Conservation (phyloP, 2,113 vertebrate genomes). For the Glareola pratincola region DNA sequence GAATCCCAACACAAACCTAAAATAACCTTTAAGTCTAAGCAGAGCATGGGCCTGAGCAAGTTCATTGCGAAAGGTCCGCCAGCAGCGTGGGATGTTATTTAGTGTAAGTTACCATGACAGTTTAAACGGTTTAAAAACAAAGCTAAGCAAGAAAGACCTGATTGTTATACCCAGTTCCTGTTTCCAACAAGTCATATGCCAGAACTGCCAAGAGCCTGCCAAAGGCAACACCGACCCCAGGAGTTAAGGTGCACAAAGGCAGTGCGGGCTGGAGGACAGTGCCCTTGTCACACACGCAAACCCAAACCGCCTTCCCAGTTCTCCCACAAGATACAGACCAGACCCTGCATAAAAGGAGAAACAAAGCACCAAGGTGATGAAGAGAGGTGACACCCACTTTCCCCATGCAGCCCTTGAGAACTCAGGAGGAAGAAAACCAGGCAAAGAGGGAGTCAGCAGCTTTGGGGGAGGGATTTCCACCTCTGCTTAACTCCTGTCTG, state of each 20-base stretch:
- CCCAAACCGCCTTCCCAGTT: not conserved
- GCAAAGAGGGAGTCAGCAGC: not conserved
- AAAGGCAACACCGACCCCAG: fast-evolving
- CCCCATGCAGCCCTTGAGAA: not conserved
- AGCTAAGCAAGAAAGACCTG: not conserved
- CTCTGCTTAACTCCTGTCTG: fast-evolving
- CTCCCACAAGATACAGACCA: not conserved
- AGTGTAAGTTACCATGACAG: not conserved
- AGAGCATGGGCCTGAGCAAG: not conserved
- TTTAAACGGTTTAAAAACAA: not conserved
- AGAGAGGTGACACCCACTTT: not conserved
- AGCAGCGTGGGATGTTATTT: not conserved
- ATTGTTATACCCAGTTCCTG: not conserved
- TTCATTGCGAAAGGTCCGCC: not conserved
- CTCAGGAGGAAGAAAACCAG: not conserved
- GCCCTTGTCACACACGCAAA: not conserved
- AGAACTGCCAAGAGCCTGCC: not conserved
- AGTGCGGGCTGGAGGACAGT: not conserved
- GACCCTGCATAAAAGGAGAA: not conserved
- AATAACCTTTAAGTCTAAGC: not conserved
- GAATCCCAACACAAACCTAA: not conserved
- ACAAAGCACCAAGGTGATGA: not conserved
- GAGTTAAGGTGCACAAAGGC: not conserved
- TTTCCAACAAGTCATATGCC: not conserved
- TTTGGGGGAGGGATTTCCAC: not conserved